These are phyloP conservation scores for Lepisosteus osseus DNA, from an alignment of 2,113 vertebrate genomes.

Conservation along the genomic window DNA sequence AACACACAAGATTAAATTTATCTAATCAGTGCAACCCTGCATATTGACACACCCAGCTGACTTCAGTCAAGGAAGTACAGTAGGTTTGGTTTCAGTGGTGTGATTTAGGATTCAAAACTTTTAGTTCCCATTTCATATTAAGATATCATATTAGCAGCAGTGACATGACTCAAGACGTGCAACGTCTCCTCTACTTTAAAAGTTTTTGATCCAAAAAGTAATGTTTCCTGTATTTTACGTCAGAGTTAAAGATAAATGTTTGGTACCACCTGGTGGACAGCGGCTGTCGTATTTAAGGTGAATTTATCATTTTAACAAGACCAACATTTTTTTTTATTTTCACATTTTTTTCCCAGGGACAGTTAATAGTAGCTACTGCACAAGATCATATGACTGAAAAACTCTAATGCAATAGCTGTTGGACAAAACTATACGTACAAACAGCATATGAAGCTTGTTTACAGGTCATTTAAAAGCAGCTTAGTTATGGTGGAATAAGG, in stretches of 20 bases:
- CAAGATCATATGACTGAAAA: no score
- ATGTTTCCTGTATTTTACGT: not conserved
- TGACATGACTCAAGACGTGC: not conserved
- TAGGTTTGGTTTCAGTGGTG: not conserved
- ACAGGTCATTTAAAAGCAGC: not conserved
- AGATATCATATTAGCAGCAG: no score
- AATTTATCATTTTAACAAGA: constrained; percentile 17
- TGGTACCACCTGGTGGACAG: constrained; percentile 62
- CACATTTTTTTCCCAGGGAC: no score
- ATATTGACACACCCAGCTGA: not conserved
- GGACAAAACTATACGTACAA: not conserved
- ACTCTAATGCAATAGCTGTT: no score
- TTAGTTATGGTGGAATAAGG: not conserved
- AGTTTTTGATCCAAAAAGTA: not conserved
- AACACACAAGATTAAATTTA: no score
- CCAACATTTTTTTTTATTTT: not conserved
- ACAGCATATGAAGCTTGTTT: no score
- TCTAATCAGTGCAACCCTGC: no score
- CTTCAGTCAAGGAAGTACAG: not conserved
- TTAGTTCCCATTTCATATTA: not conserved
- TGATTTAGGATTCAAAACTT: not conserved
- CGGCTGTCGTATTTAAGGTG: constrained; percentile 39
- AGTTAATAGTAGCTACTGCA: no score
- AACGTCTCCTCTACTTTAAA: not conserved
- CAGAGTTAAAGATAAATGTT: constrained; percentile 48